Conservation (phyloP, 2,113 vertebrate species). For the Ctenomys sociabilis region DNA sequence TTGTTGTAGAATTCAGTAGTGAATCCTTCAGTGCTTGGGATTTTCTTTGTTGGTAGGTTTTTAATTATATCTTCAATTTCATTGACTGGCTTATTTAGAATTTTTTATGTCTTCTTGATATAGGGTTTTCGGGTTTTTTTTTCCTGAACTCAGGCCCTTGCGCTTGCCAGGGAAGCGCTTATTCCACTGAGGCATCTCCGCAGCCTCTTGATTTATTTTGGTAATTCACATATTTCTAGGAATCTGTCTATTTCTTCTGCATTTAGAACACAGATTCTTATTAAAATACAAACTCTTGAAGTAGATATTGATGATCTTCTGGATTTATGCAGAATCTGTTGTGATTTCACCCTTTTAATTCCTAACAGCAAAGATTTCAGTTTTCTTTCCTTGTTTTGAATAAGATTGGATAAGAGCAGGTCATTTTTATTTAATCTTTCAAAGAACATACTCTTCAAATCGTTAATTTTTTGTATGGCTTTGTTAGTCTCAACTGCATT, state of each 20-base stretch:
- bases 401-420: not conserved
- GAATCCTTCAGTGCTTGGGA: not conserved
- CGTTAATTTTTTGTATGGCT: not conserved
- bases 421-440: not conserved
- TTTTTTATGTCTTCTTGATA: too few species aligned
- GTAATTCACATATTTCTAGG: not conserved
- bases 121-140: too few species aligned
- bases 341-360: not conserved
- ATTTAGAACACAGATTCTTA: not conserved
- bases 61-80: not conserved
- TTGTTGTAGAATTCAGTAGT: not conserved
- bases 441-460: not conserved
- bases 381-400: not conserved
- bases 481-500: not conserved
- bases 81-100: not conserved
- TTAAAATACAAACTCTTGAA: not conserved
- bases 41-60: not conserved
- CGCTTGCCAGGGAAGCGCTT: too few species aligned
- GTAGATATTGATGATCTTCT: not conserved
- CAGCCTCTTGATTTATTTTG: not conserved
- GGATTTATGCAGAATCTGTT: not conserved
- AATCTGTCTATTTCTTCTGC: not conserved
- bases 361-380: not conserved
- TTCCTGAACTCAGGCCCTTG: too few species aligned
- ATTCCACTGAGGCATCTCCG: too few species aligned